Conservation (phyloP, 2,113 vertebrate species). For the Scatophagus argus region DNA sequence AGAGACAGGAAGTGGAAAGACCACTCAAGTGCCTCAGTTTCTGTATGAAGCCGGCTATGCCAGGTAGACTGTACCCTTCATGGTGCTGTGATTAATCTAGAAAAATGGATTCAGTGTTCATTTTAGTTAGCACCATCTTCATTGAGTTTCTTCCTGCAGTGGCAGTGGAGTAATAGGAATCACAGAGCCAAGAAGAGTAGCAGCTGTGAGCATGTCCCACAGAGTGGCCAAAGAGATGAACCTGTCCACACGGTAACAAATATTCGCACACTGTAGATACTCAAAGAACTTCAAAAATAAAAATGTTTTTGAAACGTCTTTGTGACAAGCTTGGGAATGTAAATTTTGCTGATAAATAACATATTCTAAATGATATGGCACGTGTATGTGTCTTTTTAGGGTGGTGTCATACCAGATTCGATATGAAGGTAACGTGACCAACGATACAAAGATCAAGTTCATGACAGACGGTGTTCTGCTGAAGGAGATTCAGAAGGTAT, state of each 20-base stretch:
- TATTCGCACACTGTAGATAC: neutral
- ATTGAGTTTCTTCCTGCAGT: constrained; percentile 70
- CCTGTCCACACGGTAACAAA: constrained; percentile 87
- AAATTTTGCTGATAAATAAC: neutral
- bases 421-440: constrained; percentile 93
- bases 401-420: constrained; percentile 97
- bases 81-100: accelerated
- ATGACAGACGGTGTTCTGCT: constrained; percentile 97
- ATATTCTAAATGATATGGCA: no score
- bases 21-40: constrained; percentile 97
- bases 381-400: constrained; percentile 75
- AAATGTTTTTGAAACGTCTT: neutral
- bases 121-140: neutral
- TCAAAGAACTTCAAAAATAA: neutral
- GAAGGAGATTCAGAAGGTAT: constrained; percentile 96
- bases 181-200: constrained; percentile 95
- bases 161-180: constrained; percentile 86
- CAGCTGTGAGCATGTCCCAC: constrained; percentile 95
- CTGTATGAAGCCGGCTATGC: constrained; percentile 96
- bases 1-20: constrained; percentile 97
- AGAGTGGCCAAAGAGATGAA: constrained; percentile 96
- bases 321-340: neutral
- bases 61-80: constrained; percentile 81
- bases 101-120: neutral
- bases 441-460: constrained; percentile 95